Conservation (phyloP, 2,113 vertebrate species). For the Bos indicus region DNA sequence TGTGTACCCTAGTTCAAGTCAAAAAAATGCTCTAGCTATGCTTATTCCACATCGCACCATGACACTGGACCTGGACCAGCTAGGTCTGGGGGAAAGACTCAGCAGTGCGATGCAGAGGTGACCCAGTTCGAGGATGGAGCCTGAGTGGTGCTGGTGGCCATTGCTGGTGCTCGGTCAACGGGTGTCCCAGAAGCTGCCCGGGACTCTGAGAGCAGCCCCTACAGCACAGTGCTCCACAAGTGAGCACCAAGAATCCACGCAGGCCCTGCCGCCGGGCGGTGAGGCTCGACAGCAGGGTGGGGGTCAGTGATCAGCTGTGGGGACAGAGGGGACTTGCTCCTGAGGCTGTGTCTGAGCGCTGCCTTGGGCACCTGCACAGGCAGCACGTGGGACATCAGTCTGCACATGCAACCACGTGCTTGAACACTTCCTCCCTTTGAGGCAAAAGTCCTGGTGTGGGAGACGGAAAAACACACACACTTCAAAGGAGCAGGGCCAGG, state of each 20-base stretch:
- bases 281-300: not conserved
- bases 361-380: not conserved
- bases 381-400: accelerated
- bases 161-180: not conserved
- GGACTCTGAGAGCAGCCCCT: not conserved
- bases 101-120: not conserved
- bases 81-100: not conserved
- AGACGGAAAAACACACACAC: accelerated
- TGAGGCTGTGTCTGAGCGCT: not conserved
- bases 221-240: not conserved
- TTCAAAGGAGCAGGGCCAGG: not conserved
- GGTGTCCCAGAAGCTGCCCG: not conserved
- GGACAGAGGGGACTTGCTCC: not conserved
- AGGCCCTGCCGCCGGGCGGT: not conserved
- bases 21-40: not conserved
- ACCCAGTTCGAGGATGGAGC: not conserved
- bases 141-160: not conserved
- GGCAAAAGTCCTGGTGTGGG: not conserved
- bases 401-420: accelerated
- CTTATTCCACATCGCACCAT: not conserved
- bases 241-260: accelerated
- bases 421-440: not conserved
- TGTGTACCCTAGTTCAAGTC: not conserved
- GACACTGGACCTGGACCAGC: not conserved
- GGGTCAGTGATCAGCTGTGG: not conserved